phyloP scores from a whole-genome alignment of 2,113 vertebrate species.

The Campylorhamphus procurvoides region DNA sequence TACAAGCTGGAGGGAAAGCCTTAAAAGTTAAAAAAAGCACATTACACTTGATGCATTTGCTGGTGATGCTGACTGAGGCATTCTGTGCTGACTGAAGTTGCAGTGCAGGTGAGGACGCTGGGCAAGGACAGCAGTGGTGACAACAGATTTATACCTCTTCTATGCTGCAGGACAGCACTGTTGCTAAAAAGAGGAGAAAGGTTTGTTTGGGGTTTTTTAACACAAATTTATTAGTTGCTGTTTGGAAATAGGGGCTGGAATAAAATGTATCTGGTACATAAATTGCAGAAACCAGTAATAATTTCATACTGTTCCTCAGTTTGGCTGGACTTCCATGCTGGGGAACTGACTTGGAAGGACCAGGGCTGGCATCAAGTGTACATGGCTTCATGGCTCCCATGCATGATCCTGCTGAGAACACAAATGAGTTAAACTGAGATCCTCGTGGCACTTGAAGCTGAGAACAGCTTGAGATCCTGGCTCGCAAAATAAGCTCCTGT shows the following conservation, averaged over 20 bases:
- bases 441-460: not conserved
- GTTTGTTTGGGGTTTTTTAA: fast-evolving
- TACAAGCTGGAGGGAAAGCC: not conserved
- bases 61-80: not conserved
- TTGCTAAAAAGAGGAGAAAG: not conserved
- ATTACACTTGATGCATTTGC: not conserved
- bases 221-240: not conserved
- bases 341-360: not conserved
- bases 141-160: not conserved
- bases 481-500: not conserved
- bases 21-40: not conserved
- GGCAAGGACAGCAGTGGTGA: not conserved
- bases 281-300: not conserved
- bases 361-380: not conserved
- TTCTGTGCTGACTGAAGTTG: not conserved
- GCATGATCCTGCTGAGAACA: not conserved
- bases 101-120: not conserved
- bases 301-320: not conserved
- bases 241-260: not conserved
- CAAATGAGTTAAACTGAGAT: not conserved
- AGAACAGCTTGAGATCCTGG: not conserved
- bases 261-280: not conserved
- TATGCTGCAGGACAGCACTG: not conserved
- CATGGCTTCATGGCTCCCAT: not conserved
- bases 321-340: fast-evolving